phyloP scores from a whole-genome alignment of 2,888 invertebrate genomes.

The Salpingus planirostris region DNA sequence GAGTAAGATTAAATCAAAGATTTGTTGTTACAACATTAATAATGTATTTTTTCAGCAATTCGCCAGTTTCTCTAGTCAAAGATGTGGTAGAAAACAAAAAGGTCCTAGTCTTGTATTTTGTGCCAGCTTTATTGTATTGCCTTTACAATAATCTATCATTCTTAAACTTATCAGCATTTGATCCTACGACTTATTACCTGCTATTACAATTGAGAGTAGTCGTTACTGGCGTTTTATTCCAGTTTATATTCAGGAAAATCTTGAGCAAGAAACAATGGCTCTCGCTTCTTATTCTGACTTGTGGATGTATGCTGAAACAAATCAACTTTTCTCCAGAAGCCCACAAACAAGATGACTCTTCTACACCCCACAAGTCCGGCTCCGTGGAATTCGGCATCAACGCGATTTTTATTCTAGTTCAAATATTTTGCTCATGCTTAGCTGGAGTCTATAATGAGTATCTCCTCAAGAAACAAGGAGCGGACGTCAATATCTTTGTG shows the following conservation, averaged over 20 bases:
- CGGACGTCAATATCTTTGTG: slow-evolving; percentile 78
- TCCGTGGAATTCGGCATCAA: slow-evolving; percentile 49
- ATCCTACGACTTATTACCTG: slow-evolving; percentile 90
- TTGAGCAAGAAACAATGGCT: slow-evolving; percentile 79
- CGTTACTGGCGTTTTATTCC: slow-evolving; percentile 79
- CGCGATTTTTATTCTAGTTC: slow-evolving; percentile 58
- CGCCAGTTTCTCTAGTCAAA: slow-evolving; percentile 45
- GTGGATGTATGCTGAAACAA: slow-evolving; percentile 89
- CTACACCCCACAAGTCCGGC: slow-evolving; percentile 24
- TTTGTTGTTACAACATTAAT: slow-evolving; percentile 1
- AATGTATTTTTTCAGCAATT: slow-evolving; percentile 50
- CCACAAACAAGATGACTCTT: slow-evolving; percentile 6
- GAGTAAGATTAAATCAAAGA: slow-evolving; percentile 46
- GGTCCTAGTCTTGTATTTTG: slow-evolving; percentile 72
- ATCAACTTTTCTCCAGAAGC: slow-evolving; percentile 44
- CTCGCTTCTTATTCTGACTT: slow-evolving; percentile 74
- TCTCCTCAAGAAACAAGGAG: slow-evolving; percentile 76
- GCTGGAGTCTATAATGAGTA: slow-evolving; percentile 96
- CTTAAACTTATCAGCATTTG: slow-evolving; percentile 81
- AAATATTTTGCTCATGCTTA: slow-evolving; percentile 85
- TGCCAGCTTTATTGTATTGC: slow-evolving; percentile 86
- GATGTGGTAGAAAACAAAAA: slow-evolving; percentile 53
- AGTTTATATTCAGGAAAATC: slow-evolving; percentile 80
- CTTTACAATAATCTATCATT: slow-evolving; percentile 92
- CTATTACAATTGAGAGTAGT: slow-evolving; percentile 86